A percentile compares a stretch with the other conserved stretches of the same genome.
phyloP scores from a whole-genome alignment of 2,888 invertebrate species.

The Dynastes maya region DNA sequence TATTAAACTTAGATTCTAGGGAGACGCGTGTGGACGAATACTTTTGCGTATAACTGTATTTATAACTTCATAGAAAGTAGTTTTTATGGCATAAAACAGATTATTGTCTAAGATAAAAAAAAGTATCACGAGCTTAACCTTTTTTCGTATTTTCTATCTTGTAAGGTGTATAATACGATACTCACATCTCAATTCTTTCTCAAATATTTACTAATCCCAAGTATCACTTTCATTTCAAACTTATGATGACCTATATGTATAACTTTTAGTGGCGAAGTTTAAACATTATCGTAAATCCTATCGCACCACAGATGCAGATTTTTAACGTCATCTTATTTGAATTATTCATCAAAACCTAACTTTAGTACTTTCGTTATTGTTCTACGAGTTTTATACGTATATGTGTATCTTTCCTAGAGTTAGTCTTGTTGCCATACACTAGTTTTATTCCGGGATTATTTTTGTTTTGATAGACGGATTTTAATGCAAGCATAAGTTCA shows the following conservation, averaged over 20 bases:
- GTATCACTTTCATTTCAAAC: conserved; percentile 2
- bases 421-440: background rate
- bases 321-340: conserved; percentile 30
- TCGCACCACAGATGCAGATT: conserved; percentile 17
- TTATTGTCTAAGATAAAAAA: too few relatives aligned
- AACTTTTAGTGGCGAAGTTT: conserved; percentile 19
- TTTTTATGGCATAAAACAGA: too few relatives aligned
- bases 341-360: conserved; percentile 24
- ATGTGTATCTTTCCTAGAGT: background rate
- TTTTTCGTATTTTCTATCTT: too few relatives aligned
- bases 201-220: background rate
- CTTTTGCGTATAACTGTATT: too few relatives aligned
- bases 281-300: conserved; percentile 26
- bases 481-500: background rate
- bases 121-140: too few relatives aligned
- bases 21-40: too few relatives aligned
- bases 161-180: background rate
- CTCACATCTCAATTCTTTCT: background rate
- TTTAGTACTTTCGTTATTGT: conserved; percentile 13
- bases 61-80: too few relatives aligned
- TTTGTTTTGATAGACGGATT: background rate
- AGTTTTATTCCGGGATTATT: background rate
- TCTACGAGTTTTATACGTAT: background rate
- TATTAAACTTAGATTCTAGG: too few relatives aligned
- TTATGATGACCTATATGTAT: conserved; percentile 20